Conservation (phyloP, 2,888 invertebrate genomes). For the Tetragonisca angustula region DNA sequence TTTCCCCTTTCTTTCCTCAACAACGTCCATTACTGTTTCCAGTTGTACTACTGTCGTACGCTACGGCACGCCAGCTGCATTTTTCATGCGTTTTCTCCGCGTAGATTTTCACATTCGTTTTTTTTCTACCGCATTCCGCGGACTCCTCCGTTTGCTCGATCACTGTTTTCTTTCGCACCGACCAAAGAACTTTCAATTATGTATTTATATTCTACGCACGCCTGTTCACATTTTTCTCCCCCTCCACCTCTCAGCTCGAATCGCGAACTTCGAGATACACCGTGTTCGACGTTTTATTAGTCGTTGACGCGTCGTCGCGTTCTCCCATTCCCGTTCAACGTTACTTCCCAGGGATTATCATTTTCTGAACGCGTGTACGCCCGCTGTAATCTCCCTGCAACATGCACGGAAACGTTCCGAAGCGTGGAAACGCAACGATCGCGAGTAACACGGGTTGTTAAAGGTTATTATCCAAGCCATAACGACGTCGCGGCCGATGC, state of each 20-base stretch:
- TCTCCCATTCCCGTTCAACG: neutral
- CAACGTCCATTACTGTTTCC: neutral
- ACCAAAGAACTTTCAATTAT: slow-evolving; percentile 1
- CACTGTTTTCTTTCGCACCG: no score
- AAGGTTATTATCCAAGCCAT: slow-evolving; percentile 7
- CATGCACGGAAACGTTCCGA: neutral
- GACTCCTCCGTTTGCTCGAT: neutral
- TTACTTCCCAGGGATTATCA: neutral
- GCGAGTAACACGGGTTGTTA: neutral
- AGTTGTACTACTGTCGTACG: neutral
- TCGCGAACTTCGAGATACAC: no score
- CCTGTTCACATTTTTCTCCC: neutral
- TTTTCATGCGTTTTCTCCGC: neutral
- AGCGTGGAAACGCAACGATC: neutral
- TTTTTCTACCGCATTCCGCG: neutral
- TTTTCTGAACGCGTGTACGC: neutral
- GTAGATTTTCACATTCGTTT: neutral
- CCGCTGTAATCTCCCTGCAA: neutral
- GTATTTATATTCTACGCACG: neutral
- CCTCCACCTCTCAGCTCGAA: no score
- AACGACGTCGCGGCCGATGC: slow-evolving; percentile 4
- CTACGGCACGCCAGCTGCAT: neutral
- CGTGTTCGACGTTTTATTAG: no score
- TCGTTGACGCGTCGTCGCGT: neutral
- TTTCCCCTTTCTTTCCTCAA: no score